These are phyloP conservation scores for Rafetus swinhoei DNA, from an alignment of 2,113 vertebrate species.

Conservation along the genomic window DNA sequence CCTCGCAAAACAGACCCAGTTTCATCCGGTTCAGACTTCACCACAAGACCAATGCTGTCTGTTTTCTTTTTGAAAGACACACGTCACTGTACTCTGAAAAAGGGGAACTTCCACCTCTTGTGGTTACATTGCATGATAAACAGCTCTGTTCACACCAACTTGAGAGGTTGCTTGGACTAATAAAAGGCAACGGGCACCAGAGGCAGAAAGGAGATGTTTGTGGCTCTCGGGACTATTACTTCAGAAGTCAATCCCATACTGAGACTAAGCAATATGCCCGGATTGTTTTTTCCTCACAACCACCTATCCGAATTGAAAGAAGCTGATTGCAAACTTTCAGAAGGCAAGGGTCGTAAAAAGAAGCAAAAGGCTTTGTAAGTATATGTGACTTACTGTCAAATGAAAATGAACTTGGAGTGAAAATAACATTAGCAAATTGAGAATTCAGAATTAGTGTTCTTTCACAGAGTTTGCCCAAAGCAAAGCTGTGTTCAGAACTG, in stretches of 20 bases:
- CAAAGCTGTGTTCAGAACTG: background rate
- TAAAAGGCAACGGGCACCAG: constrained; percentile 73
- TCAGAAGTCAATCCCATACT: constrained; percentile 37
- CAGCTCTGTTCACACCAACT: constrained; percentile 64
- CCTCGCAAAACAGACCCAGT: constrained; percentile 53
- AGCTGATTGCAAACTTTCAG: constrained; percentile 70
- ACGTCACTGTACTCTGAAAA: constrained; percentile 75
- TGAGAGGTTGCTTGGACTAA: constrained; percentile 61
- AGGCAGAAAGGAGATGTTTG: constrained; percentile 53
- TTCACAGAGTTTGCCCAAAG: background rate
- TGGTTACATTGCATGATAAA: constrained; percentile 77
- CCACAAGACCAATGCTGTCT: constrained; percentile 62
- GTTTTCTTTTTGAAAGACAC: constrained; percentile 71
- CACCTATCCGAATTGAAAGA: constrained; percentile 71
- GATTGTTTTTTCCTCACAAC: constrained; percentile 73
- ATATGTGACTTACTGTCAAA: background rate
- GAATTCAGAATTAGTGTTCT: background rate
- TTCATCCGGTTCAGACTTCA: constrained; percentile 72
- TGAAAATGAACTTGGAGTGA: background rate
- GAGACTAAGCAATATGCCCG: constrained; percentile 71
- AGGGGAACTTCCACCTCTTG: constrained; percentile 80
- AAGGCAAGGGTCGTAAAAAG: constrained; percentile 78
- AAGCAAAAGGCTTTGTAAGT: constrained; percentile 82
- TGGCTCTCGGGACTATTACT: constrained; percentile 55
- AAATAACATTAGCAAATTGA: background rate